A percentile compares a stretch with the other conserved stretches of the same genome.
Evolutionary conservation across 2,888 invertebrate genomes (phyloP).

Genomic region (Ashinkailepas kermadecensis): DNA sequence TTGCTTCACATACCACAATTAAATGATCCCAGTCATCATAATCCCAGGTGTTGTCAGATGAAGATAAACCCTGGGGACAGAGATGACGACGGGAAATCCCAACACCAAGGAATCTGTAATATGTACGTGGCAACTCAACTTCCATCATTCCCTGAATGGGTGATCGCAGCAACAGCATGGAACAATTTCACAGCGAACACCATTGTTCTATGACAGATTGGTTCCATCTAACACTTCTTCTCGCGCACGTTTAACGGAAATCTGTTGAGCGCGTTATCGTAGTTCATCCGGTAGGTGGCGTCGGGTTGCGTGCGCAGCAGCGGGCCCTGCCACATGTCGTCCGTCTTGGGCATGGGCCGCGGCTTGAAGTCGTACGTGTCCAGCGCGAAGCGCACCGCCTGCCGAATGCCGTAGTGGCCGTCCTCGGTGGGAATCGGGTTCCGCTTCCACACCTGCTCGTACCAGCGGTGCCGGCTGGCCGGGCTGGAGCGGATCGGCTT

Average conservation of each 20-base stretch:
- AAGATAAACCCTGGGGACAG: too few relatives aligned
- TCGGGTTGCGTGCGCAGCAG: neutral
- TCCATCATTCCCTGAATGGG: too few relatives aligned
- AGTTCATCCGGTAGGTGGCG: constrained; percentile 1
- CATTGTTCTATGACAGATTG: too few relatives aligned
- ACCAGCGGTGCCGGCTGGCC: constrained; percentile 19
- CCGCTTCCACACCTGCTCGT: constrained; percentile 15
- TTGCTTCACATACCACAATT: too few relatives aligned
- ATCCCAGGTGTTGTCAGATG: too few relatives aligned
- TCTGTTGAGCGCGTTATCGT: neutral
- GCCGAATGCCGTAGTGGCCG: constrained; percentile 2
- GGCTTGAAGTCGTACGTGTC: constrained; percentile 17
- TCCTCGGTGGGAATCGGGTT: constrained; percentile 1
- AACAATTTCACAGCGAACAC: neutral
- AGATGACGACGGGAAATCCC: too few relatives aligned
- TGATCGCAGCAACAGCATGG: neutral
- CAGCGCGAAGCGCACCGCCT: neutral
- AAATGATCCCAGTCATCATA: too few relatives aligned
- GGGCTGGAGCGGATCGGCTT: constrained; percentile 13
- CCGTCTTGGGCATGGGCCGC: neutral
- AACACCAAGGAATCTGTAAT: too few relatives aligned
- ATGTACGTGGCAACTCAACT: too few relatives aligned
- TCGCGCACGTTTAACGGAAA: neutral
- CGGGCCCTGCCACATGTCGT: neutral
- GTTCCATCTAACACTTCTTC: neutral